Evolutionary conservation across 2,797 vertebrate genomes (phyloP).

Genomic region (Cyprinodon diabolis): DNA sequence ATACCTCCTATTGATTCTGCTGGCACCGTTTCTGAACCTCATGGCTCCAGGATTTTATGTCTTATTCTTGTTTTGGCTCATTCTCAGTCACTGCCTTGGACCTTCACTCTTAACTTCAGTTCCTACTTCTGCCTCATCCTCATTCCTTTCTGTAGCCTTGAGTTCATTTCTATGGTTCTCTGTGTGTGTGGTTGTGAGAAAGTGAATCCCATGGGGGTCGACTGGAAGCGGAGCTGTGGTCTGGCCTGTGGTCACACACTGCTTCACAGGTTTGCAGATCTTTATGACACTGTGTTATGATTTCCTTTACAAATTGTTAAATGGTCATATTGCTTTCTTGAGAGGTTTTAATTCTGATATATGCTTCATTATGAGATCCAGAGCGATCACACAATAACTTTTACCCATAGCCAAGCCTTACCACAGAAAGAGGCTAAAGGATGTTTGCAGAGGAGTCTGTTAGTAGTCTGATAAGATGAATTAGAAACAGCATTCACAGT

Average conservation of each 20-base stretch:
- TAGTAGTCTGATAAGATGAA: constrained; percentile 26
- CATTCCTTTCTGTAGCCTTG: constrained; percentile 1
- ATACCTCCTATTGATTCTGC: constrained; percentile 53
- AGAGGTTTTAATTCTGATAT: constrained; percentile 45
- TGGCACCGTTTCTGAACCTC: constrained; percentile 25
- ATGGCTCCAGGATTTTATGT: constrained; percentile 28
- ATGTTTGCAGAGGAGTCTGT: constrained; percentile 1
- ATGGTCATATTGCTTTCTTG: constrained; percentile 30
- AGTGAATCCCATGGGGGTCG: constrained; percentile 33
- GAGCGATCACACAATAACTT: constrained; percentile 7
- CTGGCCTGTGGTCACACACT: constrained; percentile 54
- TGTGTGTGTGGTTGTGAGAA: constrained; percentile 17
- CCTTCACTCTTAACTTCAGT: constrained; percentile 32
- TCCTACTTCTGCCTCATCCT: constrained; percentile 15
- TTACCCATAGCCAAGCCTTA: constrained; percentile 23
- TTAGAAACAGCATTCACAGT: constrained; percentile 5
- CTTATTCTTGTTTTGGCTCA: constrained; percentile 26
- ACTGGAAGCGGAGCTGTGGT: constrained; percentile 57
- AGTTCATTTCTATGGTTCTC: constrained; percentile 18
- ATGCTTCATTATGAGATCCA: constrained; percentile 35
- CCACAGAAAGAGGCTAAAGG: constrained; percentile 27
- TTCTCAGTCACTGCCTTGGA: constrained; percentile 36
- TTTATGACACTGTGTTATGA: constrained; percentile 53
- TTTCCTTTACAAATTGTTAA: constrained; percentile 51
- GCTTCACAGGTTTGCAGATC: constrained; percentile 43